These are phyloP conservation scores for Scomberomorus guttatus DNA, from an alignment of 2,797 vertebrate species.

Conservation along the genomic window DNA sequence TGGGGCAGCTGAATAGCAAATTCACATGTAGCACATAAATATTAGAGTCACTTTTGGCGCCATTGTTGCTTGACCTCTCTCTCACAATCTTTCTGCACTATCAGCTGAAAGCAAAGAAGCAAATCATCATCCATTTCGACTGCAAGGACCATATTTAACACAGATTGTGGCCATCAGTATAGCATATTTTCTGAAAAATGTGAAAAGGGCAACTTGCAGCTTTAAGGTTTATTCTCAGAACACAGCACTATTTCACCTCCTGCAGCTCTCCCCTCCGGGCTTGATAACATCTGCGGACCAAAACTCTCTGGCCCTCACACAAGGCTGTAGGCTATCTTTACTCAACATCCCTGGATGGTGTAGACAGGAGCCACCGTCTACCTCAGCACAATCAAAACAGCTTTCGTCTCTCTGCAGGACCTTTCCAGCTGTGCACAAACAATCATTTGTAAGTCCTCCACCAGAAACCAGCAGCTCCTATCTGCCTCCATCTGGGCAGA, in stretches of 20 bases:
- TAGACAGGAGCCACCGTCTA: constrained; percentile 2
- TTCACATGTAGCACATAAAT: not conserved
- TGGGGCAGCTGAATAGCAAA: not conserved
- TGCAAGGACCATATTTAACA: constrained; percentile 6
- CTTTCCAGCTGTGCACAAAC: constrained; percentile 52
- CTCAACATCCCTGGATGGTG: constrained; percentile 8
- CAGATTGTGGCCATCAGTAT: not conserved
- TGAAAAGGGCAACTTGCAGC: constrained; percentile 26
- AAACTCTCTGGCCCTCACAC: constrained; percentile 12
- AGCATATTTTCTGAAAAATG: constrained; percentile 8
- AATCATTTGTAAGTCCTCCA: constrained; percentile 36
- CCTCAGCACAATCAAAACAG: constrained; percentile 44
- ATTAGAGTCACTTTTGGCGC: not conserved
- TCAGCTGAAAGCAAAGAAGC: constrained; percentile 1
- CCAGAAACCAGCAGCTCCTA: constrained; percentile 44
- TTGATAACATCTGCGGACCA: constrained; percentile 28
- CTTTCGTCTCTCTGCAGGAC: constrained; percentile 28
- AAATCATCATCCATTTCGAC: not conserved
- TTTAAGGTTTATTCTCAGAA: constrained; percentile 19
- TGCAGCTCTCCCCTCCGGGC: constrained; percentile 25
- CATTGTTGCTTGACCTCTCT: not conserved
- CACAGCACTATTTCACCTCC: constrained; percentile 32
- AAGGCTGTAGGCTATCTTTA: constrained; percentile 36
- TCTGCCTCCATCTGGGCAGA: constrained; percentile 30
- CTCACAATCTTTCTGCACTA: not conserved